Percentiles rank a stretch among this genome's conserved stretches.
Conservation (phyloP, 2,888 invertebrate species). For the Lapara coniferarum region DNA sequence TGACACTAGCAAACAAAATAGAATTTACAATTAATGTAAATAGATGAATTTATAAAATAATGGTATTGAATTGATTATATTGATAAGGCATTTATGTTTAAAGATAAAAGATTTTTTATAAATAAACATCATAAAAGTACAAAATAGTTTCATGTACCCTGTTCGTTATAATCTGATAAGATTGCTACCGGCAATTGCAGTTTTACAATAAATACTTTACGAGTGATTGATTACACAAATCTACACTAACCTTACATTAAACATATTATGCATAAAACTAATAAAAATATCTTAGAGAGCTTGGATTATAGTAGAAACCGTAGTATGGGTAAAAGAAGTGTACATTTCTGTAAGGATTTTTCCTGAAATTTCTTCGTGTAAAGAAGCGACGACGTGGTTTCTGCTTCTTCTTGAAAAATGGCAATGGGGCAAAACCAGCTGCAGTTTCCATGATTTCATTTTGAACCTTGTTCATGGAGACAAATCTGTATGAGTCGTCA, state of each 20-base stretch:
- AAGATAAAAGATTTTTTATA: slow-evolving; percentile 53
- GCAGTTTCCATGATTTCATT: slow-evolving; percentile 74
- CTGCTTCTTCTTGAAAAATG: slow-evolving; percentile 53
- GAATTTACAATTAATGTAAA: slow-evolving; percentile 50
- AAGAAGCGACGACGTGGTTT: slow-evolving; percentile 55
- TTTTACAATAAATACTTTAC: too few relatives aligned
- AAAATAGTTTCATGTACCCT: slow-evolving; percentile 20
- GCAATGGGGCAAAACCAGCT: slow-evolving; percentile 66
- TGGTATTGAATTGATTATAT: slow-evolving; percentile 50
- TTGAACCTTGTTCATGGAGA: slow-evolving; percentile 51
- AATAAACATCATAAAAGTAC: slow-evolving; percentile 64
- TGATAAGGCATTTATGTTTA: slow-evolving; percentile 61
- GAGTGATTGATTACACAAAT: too few relatives aligned
- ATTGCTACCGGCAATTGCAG: not conserved
- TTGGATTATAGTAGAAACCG: slow-evolving; percentile 58
- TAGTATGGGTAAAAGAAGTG: slow-evolving; percentile 62
- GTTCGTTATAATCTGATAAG: not conserved
- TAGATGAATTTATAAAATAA: slow-evolving; percentile 51
- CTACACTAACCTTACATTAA: not conserved
- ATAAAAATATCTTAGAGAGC: slow-evolving; percentile 70
- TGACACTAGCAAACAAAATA: slow-evolving; percentile 43
- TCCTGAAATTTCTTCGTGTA: slow-evolving; percentile 57
- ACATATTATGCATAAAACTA: slow-evolving; percentile 21
- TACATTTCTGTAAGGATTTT: slow-evolving; percentile 58
- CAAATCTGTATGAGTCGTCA: slow-evolving; percentile 47